Evolutionary conservation across 2,113 vertebrate species (phyloP), one percentile per base, ranked within the genome.

Genomic region (Machaerirhynchus nigripectus): DNA sequence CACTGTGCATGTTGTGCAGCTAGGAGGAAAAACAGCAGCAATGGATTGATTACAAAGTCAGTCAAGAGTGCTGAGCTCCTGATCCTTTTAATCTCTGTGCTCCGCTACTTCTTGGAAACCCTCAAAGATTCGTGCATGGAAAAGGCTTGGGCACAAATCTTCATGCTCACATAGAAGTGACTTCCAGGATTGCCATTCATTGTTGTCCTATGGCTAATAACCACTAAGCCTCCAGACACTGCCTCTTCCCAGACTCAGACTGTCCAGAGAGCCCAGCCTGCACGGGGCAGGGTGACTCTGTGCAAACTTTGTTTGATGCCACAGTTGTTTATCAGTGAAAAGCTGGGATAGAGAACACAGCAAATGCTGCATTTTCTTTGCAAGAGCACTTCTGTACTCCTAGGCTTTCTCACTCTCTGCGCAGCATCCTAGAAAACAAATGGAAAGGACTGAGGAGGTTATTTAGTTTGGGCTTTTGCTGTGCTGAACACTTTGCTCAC

Each of bases 11-110:
- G 28, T 76, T 63, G 31, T 78, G 77, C 73, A 78, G 68, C 71
- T 81, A 50, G 70, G 47, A 94, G 35, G 52, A 47, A 83, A 85
- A 95, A 16, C 2, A 0, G 55, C 52, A 73, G 67, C 71, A 65
- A 59, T 53, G 23, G 64, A 68, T 26, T 46, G 84, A 47, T 80
- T 91, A 93, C 75, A 93, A 75, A 85, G 88, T 76, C 77, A 37
- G 59, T 46, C 50, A 71, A 61, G 75, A 74, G 75, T 39, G 47
- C 63, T 59, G 70, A 83, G 82, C 57, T 93, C 73, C 69, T 84
- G 82, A 95, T 88, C 89, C 71, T 85, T 84, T 87, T 73, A 78
- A 87, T 87, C 84, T 92, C 88, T 78, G 20, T 44, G 13, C 60
- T 88, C 70, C 67, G 73, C 44, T 80, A 42, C 81, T 83, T 87